These are phyloP conservation scores for Pantherophis vulpinus DNA, from an alignment of 2,797 vertebrate species.

Conservation along the genomic window DNA sequence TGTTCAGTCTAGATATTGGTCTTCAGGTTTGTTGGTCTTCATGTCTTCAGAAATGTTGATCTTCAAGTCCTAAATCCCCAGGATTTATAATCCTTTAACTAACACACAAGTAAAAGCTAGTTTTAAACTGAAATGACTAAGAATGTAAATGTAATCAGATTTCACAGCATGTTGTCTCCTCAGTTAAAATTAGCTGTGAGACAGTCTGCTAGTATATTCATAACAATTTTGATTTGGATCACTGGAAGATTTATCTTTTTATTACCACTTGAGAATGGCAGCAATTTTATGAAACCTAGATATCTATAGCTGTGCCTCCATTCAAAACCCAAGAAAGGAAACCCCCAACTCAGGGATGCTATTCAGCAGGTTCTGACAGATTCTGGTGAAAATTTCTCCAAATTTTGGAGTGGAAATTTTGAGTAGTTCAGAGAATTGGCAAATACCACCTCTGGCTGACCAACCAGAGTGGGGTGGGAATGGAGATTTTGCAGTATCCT, in stretches of 20 bases:
- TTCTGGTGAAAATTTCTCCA: too few species aligned
- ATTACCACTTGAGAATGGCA: background rate
- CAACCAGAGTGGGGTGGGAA: too few species aligned
- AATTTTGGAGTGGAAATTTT: too few species aligned
- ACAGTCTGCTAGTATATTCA: background rate
- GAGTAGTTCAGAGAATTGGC: too few species aligned
- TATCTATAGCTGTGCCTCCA: background rate
- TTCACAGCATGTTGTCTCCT: rapidly evolving
- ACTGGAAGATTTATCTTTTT: constrained; percentile 11
- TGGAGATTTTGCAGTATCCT: too few species aligned
- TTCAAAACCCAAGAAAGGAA: too few species aligned
- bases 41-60: background rate
- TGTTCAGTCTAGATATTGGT: background rate
- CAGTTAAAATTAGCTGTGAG: background rate
- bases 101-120: background rate
- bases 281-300: background rate
- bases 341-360: background rate
- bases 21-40: background rate
- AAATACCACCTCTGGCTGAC: too few species aligned
- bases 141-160: constrained; percentile 11
- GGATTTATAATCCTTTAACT: background rate
- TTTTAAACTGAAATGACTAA: constrained; percentile 4
- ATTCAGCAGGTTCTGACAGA: too few species aligned
- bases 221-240: constrained; percentile 23
- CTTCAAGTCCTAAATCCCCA: background rate